Evolutionary conservation across 2,113 vertebrate species (phyloP), one percentile per base, ranked within the genome.

Genomic region (Emydura subglobosa): DNA sequence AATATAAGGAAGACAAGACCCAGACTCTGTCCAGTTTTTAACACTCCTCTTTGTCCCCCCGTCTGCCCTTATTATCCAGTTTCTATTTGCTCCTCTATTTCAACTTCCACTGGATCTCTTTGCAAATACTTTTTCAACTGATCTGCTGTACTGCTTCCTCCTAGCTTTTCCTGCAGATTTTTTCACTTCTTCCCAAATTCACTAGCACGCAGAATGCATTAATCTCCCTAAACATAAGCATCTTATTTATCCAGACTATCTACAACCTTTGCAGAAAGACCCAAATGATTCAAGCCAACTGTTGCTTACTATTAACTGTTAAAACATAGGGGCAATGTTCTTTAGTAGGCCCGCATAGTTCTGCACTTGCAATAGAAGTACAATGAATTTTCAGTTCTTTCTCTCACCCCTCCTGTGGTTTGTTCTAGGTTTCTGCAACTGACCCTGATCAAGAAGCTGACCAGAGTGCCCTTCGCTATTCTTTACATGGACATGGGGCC

Each of bases 401-500:
- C 74, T 82, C 25, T 44, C 50, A 47, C 25, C 22, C 51, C 55
- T 93, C 84, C 74, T 83, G 22, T 95, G 89, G 6, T 82, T 94
- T 49, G 50, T 95, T 98, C 54, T 90, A 99, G 99, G 99, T 99
- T 86, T 99, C 98, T 44, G 99, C 99, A 47, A 98, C 95, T 7
- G 99, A 99, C 93, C 99, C 99, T 0, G 99, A 99, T 96, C 98
- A 99, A 93, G 99, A 98, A 1, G 99, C 99, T 4, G 98, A 99
- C 88, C 98, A 99, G 85, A 98, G 93, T 13, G 98, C 98, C 85
- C 97, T 99, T 50, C 98, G 93, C 17, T 99, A 99, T 96, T 99
- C 99, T 6, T 96, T 99, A 85, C 99, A 99, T 0, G 99, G 99
- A 0, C 99, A 99, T 79, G 99, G 99, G 1, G 98, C 99, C 22